These are phyloP conservation scores for Autographa pulchrina DNA, from an alignment of 2,888 invertebrate genomes.

Conservation along the genomic window DNA sequence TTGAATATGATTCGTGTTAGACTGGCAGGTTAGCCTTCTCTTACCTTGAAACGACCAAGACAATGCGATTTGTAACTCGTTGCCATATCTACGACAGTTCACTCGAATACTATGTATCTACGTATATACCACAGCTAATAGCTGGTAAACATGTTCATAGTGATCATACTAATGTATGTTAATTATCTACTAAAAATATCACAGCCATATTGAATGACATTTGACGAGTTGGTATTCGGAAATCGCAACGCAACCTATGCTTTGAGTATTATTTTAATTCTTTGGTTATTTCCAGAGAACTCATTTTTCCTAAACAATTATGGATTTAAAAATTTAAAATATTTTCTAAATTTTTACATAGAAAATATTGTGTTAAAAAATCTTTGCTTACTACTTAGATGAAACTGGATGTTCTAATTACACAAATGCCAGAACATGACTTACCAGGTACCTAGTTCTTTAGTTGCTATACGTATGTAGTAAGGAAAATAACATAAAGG, in stretches of 20 bases:
- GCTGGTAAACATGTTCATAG: conserved; percentile 7
- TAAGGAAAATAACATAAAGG: conserved; percentile 7
- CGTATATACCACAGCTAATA: neutral
- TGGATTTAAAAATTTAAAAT: too few relatives aligned
- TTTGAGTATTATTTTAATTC: too few relatives aligned
- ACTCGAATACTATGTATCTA: conserved; percentile 13
- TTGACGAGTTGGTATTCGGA: neutral
- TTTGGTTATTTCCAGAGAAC: too few relatives aligned
- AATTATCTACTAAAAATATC: neutral
- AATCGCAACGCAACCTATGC: too few relatives aligned
- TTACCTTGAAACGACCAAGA: conserved; percentile 66
- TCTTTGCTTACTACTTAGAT: too few relatives aligned
- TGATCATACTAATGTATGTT: neutral
- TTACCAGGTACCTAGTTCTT: neutral
- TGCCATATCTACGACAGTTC: conserved; percentile 16
- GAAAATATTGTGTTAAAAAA: neutral
- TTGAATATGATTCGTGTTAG: conserved; percentile 17
- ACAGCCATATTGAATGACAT: neutral
- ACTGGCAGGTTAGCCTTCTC: conserved; percentile 49
- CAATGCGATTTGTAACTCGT: conserved; percentile 65
- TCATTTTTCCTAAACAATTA: too few relatives aligned
- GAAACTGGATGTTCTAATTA: too few relatives aligned
- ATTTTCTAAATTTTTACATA: too few relatives aligned
- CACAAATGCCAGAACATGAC: neutral
- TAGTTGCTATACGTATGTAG: neutral